Percentiles rank a stretch among this genome's conserved stretches.
Conservation (phyloP, 2,888 invertebrate genomes). For the Bedellia somnulentella region DNA sequence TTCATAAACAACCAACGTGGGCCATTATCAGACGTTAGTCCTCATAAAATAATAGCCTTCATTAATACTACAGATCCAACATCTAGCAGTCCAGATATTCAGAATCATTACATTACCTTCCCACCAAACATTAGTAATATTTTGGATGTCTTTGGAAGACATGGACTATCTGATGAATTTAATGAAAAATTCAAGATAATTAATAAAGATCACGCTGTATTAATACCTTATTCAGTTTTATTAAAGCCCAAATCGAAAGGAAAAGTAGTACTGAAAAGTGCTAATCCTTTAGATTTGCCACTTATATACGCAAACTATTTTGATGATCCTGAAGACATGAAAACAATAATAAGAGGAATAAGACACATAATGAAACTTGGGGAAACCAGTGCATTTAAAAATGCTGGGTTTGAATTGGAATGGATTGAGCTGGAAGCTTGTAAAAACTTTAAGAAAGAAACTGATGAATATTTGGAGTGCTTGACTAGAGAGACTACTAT, state of each 20-base stretch:
- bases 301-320: slow-evolving; percentile 66
- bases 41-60: slow-evolving; percentile 28
- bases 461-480: slow-evolving; percentile 25
- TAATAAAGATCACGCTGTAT: slow-evolving; percentile 20
- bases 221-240: slow-evolving; percentile 58
- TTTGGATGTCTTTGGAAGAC: slow-evolving; percentile 20
- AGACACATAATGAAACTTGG: slow-evolving; percentile 17
- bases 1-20: slow-evolving; percentile 54
- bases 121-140: slow-evolving; percentile 21
- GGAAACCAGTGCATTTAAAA: slow-evolving; percentile 23
- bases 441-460: slow-evolving; percentile 16
- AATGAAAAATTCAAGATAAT: slow-evolving; percentile 18
- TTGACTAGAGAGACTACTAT: slow-evolving; percentile 24
- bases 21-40: slow-evolving; percentile 34
- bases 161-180: slow-evolving; percentile 21
- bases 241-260: slow-evolving; percentile 71
- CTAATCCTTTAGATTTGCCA: slow-evolving; percentile 53
- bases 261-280: slow-evolving; percentile 64
- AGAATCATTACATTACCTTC: slow-evolving; percentile 25
- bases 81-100: slow-evolving; percentile 25
- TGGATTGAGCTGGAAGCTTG: slow-evolving; percentile 32
- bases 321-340: slow-evolving; percentile 51
- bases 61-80: slow-evolving; percentile 26
- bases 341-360: slow-evolving; percentile 20
- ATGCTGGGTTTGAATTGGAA: slow-evolving; percentile 19